These are phyloP conservation scores for Smittia sp. DNA, from an alignment of 2,888 invertebrate genomes.

Conservation along the genomic window DNA sequence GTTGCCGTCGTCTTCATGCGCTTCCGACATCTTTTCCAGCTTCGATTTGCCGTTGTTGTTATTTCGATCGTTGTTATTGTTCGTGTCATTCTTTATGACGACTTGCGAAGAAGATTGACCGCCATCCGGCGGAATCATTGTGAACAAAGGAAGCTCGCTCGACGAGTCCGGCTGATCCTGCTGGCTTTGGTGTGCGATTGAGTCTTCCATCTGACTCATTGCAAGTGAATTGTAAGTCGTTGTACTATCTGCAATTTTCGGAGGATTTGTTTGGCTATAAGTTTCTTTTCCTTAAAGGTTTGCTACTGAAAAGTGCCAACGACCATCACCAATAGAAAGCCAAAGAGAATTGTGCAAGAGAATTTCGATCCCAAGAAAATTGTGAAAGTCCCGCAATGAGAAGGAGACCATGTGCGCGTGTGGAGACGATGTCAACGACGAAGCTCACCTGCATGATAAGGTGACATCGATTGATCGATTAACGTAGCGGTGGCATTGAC, in stretches of 20 bases:
- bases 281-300: not conserved
- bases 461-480: conserved; percentile 65
- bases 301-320: conserved; percentile 8
- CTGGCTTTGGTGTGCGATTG: conserved; percentile 9
- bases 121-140: conserved; percentile 28
- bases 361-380: not conserved
- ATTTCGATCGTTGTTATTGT: conserved; percentile 38
- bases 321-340: not conserved
- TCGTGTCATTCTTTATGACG: conserved; percentile 33
- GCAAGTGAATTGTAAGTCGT: conserved; percentile 32
- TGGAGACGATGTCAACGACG: not conserved
- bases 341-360: not conserved
- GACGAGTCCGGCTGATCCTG: conserved; percentile 38
- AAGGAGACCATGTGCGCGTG: not conserved
- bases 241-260: conserved; percentile 38
- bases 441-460: conserved; percentile 67
- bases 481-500: conserved; percentile 58
- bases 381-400: not conserved
- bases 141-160: conserved; percentile 31
- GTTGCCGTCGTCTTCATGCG: conserved; percentile 10
- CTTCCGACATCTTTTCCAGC: conserved; percentile 9
- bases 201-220: conserved; percentile 26
- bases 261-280: not conserved
- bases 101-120: not conserved
- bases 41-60: conserved; percentile 34